Conservation (phyloP, 1,140 invertebrate genomes). For the Lethocerus indicus region DNA sequence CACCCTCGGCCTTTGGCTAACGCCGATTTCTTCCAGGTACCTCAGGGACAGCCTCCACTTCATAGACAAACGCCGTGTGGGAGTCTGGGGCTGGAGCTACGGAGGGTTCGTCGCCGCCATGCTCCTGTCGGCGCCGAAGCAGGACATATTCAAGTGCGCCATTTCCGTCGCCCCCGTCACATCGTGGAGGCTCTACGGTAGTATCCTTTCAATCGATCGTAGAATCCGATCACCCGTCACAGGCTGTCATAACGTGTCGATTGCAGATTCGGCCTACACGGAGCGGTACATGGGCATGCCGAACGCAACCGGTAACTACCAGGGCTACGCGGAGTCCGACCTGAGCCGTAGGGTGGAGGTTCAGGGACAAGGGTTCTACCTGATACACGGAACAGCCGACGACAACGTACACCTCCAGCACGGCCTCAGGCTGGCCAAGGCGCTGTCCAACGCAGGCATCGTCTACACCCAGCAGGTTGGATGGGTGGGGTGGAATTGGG, state of each 20-base stretch:
- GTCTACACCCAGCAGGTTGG: slow-evolving; percentile 59
- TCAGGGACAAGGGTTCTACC: slow-evolving; percentile 35
- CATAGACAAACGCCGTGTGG: slow-evolving; percentile 68
- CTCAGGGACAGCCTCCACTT: slow-evolving; percentile 74
- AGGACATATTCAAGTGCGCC: slow-evolving; percentile 74
- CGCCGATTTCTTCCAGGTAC: slow-evolving; percentile 53
- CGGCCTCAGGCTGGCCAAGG: slow-evolving; percentile 58
- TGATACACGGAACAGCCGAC: slow-evolving; percentile 67
- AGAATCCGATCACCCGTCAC: no score
- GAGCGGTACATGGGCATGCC: slow-evolving; percentile 64
- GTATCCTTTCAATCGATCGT: no score
- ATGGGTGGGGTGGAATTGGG: background rate
- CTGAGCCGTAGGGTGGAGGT: slow-evolving; percentile 46
- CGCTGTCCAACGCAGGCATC: slow-evolving; percentile 50
- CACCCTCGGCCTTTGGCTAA: no score
- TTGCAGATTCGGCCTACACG: slow-evolving; percentile 56
- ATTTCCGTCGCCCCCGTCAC: slow-evolving; percentile 82
- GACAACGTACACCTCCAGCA: slow-evolving; percentile 70
- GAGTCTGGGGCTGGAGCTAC: slow-evolving; percentile 83
- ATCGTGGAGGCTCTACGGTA: slow-evolving; percentile 86
- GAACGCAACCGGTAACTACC: slow-evolving; percentile 38
- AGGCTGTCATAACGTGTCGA: no score
- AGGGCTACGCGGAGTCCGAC: slow-evolving; percentile 54
- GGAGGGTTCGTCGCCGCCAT: slow-evolving; percentile 77
- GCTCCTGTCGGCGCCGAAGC: slow-evolving; percentile 50